These are phyloP conservation scores for Eueides isabella DNA, from an alignment of 1,140 invertebrate genomes.

Conservation along the genomic window DNA sequence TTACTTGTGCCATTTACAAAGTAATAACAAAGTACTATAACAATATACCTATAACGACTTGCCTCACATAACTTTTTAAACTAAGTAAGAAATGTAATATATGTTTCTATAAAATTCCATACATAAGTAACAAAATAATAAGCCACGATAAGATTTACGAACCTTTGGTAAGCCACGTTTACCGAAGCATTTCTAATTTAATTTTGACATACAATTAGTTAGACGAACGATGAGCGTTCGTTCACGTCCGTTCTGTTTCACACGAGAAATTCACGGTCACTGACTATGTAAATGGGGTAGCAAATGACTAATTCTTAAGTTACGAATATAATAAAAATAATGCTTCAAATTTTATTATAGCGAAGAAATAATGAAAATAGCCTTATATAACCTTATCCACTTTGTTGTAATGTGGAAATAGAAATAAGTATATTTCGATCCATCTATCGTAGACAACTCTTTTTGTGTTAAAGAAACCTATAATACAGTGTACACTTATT, in stretches of 20 bases:
- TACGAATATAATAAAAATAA: neutral
- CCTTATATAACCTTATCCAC: no score
- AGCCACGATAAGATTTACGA: neutral
- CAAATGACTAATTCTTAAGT: constrained; percentile 61
- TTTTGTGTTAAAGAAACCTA: no score
- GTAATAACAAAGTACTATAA: no score
- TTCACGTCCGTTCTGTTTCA: constrained; percentile 55
- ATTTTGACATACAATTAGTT: constrained; percentile 57
- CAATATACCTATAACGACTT: no score
- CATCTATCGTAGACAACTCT: no score
- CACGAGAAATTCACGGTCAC: constrained; percentile 77
- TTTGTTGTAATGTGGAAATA: no score
- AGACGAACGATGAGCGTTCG: constrained; percentile 46
- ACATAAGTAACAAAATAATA: neutral
- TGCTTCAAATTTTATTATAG: neutral
- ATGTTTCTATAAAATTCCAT: neutral
- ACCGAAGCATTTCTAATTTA: constrained; percentile 61
- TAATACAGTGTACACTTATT: no score
- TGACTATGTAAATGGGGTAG: constrained; percentile 74
- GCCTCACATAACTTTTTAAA: no score
- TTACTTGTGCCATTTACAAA: no score
- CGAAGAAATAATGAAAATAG: no score
- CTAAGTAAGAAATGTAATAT: no score
- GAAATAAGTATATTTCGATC: no score
- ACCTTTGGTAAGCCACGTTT: constrained; percentile 25